Conservation (phyloP, 2,797 vertebrate species). For the Myiotriccus ornatus region DNA sequence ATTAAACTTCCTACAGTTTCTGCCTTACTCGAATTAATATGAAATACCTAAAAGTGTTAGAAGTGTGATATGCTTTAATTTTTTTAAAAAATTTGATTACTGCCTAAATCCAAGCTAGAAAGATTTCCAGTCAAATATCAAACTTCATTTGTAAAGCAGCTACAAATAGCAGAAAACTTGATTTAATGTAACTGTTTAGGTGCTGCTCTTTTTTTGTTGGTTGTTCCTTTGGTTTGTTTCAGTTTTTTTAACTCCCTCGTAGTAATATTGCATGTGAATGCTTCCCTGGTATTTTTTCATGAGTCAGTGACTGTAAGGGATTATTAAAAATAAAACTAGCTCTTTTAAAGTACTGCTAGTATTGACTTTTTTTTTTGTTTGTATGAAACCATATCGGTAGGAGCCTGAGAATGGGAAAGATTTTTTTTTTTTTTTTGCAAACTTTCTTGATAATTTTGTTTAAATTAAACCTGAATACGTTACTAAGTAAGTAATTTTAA, state of each 20-base stretch:
- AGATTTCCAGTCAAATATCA: neutral
- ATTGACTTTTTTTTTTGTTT: neutral
- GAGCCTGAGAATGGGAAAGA: neutral
- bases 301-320: neutral
- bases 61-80: neutral
- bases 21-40: neutral
- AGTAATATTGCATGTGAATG: neutral
- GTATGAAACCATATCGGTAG: neutral
- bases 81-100: neutral
- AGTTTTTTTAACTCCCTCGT: neutral
- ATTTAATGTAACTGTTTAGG: neutral
- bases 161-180: neutral
- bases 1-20: neutral
- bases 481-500: neutral
- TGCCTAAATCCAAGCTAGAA: neutral
- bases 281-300: neutral
- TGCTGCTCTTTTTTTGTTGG: neutral
- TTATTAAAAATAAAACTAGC: neutral
- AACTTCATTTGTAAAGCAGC: neutral
- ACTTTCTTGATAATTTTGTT: neutral
- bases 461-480: neutral
- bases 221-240: neutral
- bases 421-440: neutral
- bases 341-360: neutral
- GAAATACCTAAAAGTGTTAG: neutral